Percentiles rank a stretch among this genome's conserved stretches.
These are phyloP conservation scores for Anoplopoma fimbria DNA, from an alignment of 2,113 vertebrate species.

Conservation along the genomic window DNA sequence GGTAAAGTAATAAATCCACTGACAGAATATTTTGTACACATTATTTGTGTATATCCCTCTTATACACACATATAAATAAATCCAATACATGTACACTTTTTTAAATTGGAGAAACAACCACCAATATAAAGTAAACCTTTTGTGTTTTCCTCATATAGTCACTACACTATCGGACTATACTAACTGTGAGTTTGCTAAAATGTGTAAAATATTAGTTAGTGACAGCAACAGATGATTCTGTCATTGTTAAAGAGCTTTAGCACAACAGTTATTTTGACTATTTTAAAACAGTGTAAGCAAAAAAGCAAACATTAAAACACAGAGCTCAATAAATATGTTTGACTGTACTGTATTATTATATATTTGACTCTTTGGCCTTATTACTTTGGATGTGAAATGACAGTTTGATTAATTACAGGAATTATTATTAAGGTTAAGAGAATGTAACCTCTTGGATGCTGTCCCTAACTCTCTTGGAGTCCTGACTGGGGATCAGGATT, in stretches of 20 bases:
- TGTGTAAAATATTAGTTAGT: too few relatives aligned
- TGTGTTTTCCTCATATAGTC: background rate
- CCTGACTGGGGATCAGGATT: constrained; percentile 37
- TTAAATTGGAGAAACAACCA: background rate
- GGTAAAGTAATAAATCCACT: too few relatives aligned
- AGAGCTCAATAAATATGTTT: constrained; percentile 48
- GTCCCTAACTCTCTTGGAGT: constrained; percentile 20
- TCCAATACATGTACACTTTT: background rate
- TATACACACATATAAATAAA: background rate
- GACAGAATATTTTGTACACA: too few relatives aligned
- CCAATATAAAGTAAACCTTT: background rate
- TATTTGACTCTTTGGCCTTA: constrained; percentile 23
- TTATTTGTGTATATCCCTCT: too few relatives aligned
- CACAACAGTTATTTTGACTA: constrained; percentile 23
- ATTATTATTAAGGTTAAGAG: constrained; percentile 45
- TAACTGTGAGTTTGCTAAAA: background rate
- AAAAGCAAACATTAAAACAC: constrained; percentile 5
- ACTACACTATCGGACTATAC: background rate
- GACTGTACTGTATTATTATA: constrained; percentile 24
- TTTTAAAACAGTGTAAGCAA: constrained; percentile 12
- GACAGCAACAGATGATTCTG: too few relatives aligned
- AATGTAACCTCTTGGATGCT: constrained; percentile 28
- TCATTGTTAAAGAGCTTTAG: background rate
- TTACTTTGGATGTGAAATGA: constrained; percentile 49
- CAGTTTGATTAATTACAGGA: constrained; percentile 68